Conservation (phyloP, 2,113 vertebrate species). For the Aythya baeri region DNA sequence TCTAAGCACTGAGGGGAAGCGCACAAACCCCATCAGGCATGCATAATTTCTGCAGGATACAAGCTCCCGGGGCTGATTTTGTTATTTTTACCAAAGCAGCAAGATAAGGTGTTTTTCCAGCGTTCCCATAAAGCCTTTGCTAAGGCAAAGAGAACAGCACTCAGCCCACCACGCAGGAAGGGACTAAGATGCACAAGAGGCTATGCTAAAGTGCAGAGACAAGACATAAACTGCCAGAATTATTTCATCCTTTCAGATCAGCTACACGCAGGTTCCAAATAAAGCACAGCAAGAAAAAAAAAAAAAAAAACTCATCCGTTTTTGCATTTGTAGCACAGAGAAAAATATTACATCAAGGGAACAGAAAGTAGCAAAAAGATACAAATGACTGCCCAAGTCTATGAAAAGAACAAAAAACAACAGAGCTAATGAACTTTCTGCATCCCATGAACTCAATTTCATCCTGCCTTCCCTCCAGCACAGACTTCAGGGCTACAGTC, state of each 20-base stretch:
- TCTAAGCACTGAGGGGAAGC: background rate
- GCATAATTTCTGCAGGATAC: background rate
- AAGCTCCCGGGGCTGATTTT: background rate
- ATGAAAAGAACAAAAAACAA: background rate
- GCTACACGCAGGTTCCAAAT: background rate
- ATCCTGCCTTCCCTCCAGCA: background rate
- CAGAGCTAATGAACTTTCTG: background rate
- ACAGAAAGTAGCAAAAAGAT: background rate
- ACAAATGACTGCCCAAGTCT: background rate
- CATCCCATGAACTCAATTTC: background rate
- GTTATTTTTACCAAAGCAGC: background rate
- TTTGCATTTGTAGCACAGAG: background rate
- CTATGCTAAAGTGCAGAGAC: background rate
- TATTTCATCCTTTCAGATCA: constrained; percentile 23
- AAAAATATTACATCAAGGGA: background rate
- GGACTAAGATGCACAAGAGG: background rate
- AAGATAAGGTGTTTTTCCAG: background rate
- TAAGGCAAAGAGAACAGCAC: background rate
- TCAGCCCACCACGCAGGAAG: background rate
- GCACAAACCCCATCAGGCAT: background rate
- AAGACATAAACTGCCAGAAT: constrained; percentile 31
- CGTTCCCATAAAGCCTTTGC: background rate
- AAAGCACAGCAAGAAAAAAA: background rate
- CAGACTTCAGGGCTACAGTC: background rate
- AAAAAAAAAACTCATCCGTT: background rate